These are phyloP conservation scores for Troides aeacus DNA, from an alignment of 2,888 invertebrate species.

Conservation along the genomic window DNA sequence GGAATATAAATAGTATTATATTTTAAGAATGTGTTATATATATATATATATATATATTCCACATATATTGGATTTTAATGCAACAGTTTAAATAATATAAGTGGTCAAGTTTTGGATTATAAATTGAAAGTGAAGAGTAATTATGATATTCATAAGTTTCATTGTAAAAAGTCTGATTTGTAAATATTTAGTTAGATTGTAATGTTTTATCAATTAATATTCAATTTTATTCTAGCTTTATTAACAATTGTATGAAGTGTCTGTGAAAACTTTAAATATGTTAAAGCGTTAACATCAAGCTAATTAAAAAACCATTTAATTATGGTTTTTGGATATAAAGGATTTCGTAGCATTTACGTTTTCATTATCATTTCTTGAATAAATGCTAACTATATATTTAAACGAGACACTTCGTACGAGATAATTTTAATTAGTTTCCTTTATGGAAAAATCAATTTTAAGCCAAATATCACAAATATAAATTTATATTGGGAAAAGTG, in stretches of 20 bases:
- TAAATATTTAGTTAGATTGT: slow-evolving; percentile 55
- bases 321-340: too few species aligned
- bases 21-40: slow-evolving; percentile 28
- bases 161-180: slow-evolving; percentile 70
- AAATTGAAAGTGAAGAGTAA: slow-evolving; percentile 30
- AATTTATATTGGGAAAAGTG: slow-evolving; percentile 50
- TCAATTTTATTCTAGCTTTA: slow-evolving; percentile 53
- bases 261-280: background rate
- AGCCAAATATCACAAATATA: slow-evolving; percentile 73
- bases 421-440: slow-evolving; percentile 42
- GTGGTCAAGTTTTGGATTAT: slow-evolving; percentile 25
- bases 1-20: slow-evolving; percentile 47
- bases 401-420: slow-evolving; percentile 42
- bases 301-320: too few species aligned
- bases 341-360: too few species aligned
- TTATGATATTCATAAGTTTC: slow-evolving; percentile 39
- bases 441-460: slow-evolving; percentile 52
- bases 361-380: background rate
- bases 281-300: background rate
- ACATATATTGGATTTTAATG: slow-evolving; percentile 6
- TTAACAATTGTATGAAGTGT: slow-evolving; percentile 36
- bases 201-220: slow-evolving; percentile 37
- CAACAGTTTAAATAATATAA: slow-evolving; percentile 15
- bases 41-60: background rate
- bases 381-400: background rate